Percentiles rank a stretch among this genome's conserved stretches.
phyloP scores from a whole-genome alignment of 2,113 vertebrate genomes.

The Seriola aureovittata region DNA sequence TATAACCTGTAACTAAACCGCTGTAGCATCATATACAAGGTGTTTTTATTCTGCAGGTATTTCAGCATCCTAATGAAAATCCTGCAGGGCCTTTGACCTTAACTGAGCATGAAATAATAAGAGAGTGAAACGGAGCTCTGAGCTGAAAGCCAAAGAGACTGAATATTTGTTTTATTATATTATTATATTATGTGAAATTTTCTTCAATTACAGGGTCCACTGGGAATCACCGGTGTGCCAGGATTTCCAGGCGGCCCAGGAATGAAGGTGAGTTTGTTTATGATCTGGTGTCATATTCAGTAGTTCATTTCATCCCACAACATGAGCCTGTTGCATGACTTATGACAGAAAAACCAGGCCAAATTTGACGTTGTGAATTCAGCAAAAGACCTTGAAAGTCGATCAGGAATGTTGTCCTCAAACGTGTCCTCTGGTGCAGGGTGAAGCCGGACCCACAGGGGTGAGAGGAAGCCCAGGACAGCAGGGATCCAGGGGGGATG shows the following conservation, averaged over 20 bases:
- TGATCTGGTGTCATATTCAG: neutral
- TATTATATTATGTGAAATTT: neutral
- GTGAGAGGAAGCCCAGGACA: constrained; percentile 92
- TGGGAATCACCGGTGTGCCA: constrained; percentile 90
- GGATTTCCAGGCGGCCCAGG: constrained; percentile 95
- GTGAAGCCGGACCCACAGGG: constrained; percentile 94
- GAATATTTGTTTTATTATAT: neutral
- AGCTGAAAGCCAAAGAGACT: neutral
- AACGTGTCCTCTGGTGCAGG: constrained; percentile 79
- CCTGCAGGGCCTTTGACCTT: too few relatives aligned
- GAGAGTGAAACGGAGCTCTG: too few relatives aligned
- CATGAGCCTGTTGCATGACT: too few relatives aligned
- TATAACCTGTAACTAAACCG: too few relatives aligned
- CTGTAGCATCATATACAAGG: too few relatives aligned
- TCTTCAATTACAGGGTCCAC: constrained; percentile 87
- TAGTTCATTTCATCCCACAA: too few relatives aligned
- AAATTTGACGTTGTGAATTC: too few relatives aligned
- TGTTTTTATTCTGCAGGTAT: too few relatives aligned
- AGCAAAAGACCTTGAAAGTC: neutral
- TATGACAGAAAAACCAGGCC: too few relatives aligned
- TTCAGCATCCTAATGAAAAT: too few relatives aligned
- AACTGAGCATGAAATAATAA: too few relatives aligned
- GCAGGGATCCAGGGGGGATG: constrained; percentile 93
- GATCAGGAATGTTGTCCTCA: neutral
- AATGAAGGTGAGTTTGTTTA: constrained; percentile 88